These are phyloP conservation scores for Aurelia aurita DNA, from an alignment of 30 jellyfish, hydroid and myxozoan species.

Conservation along the genomic window DNA sequence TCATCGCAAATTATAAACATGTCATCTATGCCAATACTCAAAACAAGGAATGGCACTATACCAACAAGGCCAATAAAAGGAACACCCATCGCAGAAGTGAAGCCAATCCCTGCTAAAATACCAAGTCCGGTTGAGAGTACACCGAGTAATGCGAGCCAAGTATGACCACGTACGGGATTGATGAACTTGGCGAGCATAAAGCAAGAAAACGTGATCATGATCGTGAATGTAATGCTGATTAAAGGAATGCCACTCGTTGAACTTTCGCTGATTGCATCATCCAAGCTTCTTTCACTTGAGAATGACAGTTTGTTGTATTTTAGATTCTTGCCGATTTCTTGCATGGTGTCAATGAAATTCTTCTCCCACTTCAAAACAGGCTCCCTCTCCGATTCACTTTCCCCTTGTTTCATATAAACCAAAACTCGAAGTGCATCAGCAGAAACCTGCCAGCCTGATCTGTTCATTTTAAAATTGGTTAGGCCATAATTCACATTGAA, in stretches of 20 bases:
- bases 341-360: constrained; percentile 36
- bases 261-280: constrained; percentile 78
- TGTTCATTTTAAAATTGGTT: too few relatives aligned
- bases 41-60: constrained; percentile 75
- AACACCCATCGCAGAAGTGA: constrained; percentile 49
- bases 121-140: constrained; percentile 70
- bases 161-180: constrained; percentile 79
- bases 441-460: constrained; percentile 14
- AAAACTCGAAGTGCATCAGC: constrained; percentile 61
- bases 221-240: constrained; percentile 51
- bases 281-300: constrained; percentile 69
- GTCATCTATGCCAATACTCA: constrained; percentile 81
- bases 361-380: constrained; percentile 54
- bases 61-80: constrained; percentile 78
- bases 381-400: background rate
- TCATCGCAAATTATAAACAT: constrained; percentile 74
- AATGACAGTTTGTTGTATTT: constrained; percentile 6
- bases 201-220: constrained; percentile 72
- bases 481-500: constrained; percentile 49
- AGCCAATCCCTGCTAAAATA: constrained; percentile 78
- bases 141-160: constrained; percentile 67
- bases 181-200: constrained; percentile 54
- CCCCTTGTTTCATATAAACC: constrained; percentile 40
- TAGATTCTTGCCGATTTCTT: background rate
- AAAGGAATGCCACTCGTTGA: constrained; percentile 54